Evolutionary conservation across 64 coral and sea anemone genomes (phyloP), one percentile per base, ranked within the genome.

Genomic region (Montipora capricornis): DNA sequence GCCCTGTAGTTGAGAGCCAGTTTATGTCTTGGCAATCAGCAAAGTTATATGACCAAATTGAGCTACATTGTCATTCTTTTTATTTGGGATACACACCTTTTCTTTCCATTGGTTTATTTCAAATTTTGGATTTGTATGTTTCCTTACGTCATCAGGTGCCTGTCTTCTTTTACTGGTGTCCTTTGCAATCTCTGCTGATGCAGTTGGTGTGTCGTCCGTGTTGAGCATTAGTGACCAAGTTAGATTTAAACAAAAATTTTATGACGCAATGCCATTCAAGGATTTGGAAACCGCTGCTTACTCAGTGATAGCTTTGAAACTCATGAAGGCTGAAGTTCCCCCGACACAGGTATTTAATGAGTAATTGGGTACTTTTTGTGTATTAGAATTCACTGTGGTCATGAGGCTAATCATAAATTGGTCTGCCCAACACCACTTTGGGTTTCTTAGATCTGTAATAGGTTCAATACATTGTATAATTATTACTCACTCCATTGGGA

Each of bases 211-310:
- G 20, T 84, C 89, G 12, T 78, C 71, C 50, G 92, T 94, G 60
- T 77, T 97, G 26, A 97, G 92, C 87, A 47, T 97, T 45, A 83
- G 91, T 89, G 95, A 97, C 37, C 95, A 97, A 92, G 77, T 70
- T 49, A 92, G 89, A 80, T 57, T 97, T 61, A 87, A 92, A 47
- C 92, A 97, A 52, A 94, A 79, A 13, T 94, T 97, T 77, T 92
- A 97, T 9, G 89, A 92, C 84, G 95, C 95, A 4, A 20, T 82
- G 22, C 95, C 95, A 68, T 97, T 94, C 73, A 94, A 59, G 64
- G 95, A 97, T 17, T 88, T 97, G 78, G 89, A 94, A 49, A 94
- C 95, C 13, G 92, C 92, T 20, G 68, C 66, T 16, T 92, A 84
- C 78, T 83, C 92, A 8, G 76, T 82, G 1, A 85, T 74, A 52